A percentile compares a stretch with the other conserved stretches of the same genome.
Evolutionary conservation across 2,113 vertebrate genomes (phyloP).

Genomic region (Sinosuthora webbiana): DNA sequence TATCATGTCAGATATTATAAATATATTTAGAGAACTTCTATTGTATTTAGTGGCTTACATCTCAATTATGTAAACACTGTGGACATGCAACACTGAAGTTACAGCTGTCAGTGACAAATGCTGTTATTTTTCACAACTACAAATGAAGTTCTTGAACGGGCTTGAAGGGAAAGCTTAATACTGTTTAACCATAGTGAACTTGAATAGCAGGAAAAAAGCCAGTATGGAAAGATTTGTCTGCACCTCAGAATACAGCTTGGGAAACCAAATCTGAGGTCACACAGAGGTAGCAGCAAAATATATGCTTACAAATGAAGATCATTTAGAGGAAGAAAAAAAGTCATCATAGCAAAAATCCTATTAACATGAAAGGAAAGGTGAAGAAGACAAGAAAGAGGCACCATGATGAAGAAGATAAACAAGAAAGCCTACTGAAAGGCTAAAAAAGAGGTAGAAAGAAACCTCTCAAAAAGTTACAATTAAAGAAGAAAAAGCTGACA

Average conservation of each 20-base stretch:
- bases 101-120: background rate
- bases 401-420: background rate
- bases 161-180: background rate
- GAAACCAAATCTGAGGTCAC: background rate
- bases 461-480: background rate
- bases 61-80: background rate
- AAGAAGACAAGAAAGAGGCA: background rate
- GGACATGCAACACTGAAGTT: background rate
- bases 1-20: background rate
- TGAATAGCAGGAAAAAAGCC: background rate
- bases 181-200: background rate
- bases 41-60: background rate
- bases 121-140: background rate
- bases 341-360: background rate
- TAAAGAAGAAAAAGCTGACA: background rate
- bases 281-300: background rate
- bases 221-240: background rate
- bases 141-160: background rate
- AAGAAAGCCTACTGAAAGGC: background rate
- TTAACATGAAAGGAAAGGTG: background rate
- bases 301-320: background rate
- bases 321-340: background rate
- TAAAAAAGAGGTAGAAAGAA: background rate
- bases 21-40: background rate
- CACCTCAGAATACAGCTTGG: background rate